Evolutionary conservation across 1,140 invertebrate genomes (phyloP).

Genomic region (Aphaenogaster ashmeadi): DNA sequence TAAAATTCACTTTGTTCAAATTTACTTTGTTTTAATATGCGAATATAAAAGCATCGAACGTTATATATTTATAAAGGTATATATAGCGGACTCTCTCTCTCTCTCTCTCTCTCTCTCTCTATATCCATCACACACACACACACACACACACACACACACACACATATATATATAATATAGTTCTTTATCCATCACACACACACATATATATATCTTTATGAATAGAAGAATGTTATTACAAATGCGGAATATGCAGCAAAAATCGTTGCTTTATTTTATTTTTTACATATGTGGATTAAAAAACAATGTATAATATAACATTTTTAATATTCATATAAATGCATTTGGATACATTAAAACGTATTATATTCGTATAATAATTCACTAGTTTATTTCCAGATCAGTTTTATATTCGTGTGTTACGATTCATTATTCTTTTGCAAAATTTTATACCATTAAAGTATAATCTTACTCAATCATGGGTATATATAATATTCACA

Average conservation of each 20-base stretch:
- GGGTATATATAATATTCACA: background rate
- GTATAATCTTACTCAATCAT: background rate
- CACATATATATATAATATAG: too few species aligned
- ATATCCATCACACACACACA: too few species aligned
- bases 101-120: too few species aligned
- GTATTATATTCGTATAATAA: conserved; percentile 24
- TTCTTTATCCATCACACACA: too few species aligned
- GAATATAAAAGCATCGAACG: background rate
- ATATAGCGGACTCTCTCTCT: too few species aligned
- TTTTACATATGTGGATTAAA: background rate
- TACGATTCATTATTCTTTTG: conserved; percentile 16
- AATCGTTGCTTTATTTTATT: conserved; percentile 33
- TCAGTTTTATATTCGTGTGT: background rate
- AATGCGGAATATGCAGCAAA: background rate
- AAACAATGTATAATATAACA: conserved; percentile 22
- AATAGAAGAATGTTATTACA: conserved; percentile 23
- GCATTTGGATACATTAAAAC: conserved; percentile 13
- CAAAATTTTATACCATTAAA: background rate
- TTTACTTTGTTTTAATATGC: background rate
- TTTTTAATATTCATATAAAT: conserved; percentile 13
- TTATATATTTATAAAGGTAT: too few species aligned
- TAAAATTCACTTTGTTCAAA: background rate
- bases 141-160: too few species aligned
- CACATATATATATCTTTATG: conserved; percentile 16
- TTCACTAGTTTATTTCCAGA: background rate